Percentiles rank a stretch among this genome's conserved stretches.
Conservation (phyloP, 2,113 vertebrate genomes). For the Galbula dea region DNA sequence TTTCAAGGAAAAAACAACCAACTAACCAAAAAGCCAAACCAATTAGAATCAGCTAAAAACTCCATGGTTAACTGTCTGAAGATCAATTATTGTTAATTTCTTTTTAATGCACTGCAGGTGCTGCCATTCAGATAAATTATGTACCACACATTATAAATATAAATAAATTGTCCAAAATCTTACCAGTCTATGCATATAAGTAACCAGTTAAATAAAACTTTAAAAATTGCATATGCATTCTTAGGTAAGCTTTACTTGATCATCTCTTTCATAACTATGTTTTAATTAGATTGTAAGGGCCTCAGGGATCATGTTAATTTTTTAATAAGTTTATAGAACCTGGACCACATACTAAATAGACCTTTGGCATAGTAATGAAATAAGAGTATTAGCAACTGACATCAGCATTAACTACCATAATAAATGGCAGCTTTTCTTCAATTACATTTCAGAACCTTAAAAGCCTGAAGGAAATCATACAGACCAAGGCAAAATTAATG, state of each 20-base stretch:
- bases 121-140: not conserved
- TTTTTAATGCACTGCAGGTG: not conserved
- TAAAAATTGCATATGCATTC: not conserved
- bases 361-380: not conserved
- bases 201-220: not conserved
- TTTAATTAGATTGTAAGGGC: not conserved
- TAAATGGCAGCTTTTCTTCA: not conserved
- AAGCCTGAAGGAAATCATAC: not conserved
- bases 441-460: not conserved
- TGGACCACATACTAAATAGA: not conserved
- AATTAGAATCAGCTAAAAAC: too few species aligned
- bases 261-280: not conserved
- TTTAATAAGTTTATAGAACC: not conserved
- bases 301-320: not conserved
- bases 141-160: not conserved
- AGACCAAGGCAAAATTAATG: not conserved
- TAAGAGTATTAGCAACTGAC: not conserved
- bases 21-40: too few species aligned
- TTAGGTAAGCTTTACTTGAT: not conserved
- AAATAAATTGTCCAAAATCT: not conserved
- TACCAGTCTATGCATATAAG: not conserved
- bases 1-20: not conserved
- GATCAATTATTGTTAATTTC: not conserved
- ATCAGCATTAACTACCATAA: not conserved
- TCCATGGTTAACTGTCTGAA: not conserved